Evolutionary conservation across 2,113 vertebrate genomes (phyloP).

Genomic region (Petrocephalus microphthalmus): DNA sequence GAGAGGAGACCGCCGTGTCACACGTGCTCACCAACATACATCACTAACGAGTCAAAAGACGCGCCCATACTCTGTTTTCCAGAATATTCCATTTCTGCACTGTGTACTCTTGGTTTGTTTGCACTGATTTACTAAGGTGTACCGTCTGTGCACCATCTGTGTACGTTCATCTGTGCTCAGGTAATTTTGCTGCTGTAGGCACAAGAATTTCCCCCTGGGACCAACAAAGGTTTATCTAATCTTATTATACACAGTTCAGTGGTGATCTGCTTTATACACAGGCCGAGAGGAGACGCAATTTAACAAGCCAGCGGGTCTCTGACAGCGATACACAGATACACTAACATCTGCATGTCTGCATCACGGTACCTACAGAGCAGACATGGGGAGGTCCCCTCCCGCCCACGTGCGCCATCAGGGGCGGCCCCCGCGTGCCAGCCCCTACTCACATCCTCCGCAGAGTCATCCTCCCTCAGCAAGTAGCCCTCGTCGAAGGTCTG

Average conservation of each 20-base stretch:
- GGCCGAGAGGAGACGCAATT: not conserved
- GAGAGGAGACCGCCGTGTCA: too few relatives aligned
- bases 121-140: not conserved
- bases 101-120: not conserved
- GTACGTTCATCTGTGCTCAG: not conserved
- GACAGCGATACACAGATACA: not conserved
- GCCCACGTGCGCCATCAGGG: not conserved
- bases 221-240: not conserved
- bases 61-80: not conserved
- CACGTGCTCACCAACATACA: not conserved
- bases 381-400: not conserved
- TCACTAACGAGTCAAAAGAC: not conserved
- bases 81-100: not conserved
- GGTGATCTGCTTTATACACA: not conserved
- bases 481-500: conserved; percentile 93
- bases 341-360: not conserved
- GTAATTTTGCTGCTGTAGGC: not conserved
- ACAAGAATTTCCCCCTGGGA: not conserved
- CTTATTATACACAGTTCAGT: not conserved
- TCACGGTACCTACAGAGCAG: not conserved
- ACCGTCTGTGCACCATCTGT: not conserved
- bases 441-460: conserved; percentile 74
- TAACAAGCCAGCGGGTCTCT: not conserved
- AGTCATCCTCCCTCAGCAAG: conserved; percentile 78
- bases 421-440: not conserved